These are phyloP conservation scores for Phrynocephalus guinanensis DNA, from an alignment of 2,797 vertebrate genomes.

Conservation along the genomic window DNA sequence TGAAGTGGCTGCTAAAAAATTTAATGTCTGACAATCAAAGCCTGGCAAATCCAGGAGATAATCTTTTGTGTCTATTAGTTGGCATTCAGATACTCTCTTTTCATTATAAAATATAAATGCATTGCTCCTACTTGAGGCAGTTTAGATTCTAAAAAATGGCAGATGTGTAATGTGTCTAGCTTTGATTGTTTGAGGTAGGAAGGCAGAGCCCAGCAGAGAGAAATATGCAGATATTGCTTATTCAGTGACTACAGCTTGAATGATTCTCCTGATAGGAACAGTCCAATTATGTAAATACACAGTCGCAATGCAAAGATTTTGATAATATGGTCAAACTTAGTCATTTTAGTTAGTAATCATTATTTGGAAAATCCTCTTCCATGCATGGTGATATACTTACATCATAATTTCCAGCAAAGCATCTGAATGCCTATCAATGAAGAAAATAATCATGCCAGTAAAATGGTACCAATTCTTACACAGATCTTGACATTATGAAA, in stretches of 20 bases:
- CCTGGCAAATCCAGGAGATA: constrained; percentile 70
- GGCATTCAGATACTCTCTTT: constrained; percentile 76
- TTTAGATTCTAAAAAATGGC: constrained; percentile 76
- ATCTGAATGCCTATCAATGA: constrained; percentile 38
- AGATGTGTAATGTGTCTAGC: constrained; percentile 71
- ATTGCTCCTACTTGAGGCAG: constrained; percentile 66
- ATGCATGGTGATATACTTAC: constrained; percentile 49
- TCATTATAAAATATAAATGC: constrained; percentile 78
- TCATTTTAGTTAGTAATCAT: constrained; percentile 45
- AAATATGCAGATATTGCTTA: constrained; percentile 66
- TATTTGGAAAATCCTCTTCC: constrained; percentile 37
- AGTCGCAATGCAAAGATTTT: constrained; percentile 49
- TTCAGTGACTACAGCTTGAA: constrained; percentile 71
- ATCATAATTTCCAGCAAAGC: constrained; percentile 50
- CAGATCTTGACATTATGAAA: constrained; percentile 16
- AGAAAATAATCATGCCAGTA: constrained; percentile 29
- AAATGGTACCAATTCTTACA: not conserved
- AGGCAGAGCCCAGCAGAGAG: constrained; percentile 67
- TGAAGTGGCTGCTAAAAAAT: constrained; percentile 77
- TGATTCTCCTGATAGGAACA: constrained; percentile 65
- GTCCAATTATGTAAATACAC: constrained; percentile 53
- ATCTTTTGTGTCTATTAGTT: constrained; percentile 75
- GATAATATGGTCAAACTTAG: constrained; percentile 47
- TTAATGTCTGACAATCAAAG: constrained; percentile 74
- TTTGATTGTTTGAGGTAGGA: constrained; percentile 73